Evolutionary conservation across 2,888 invertebrate genomes (phyloP).

Genomic region (Eulithis prunata): DNA sequence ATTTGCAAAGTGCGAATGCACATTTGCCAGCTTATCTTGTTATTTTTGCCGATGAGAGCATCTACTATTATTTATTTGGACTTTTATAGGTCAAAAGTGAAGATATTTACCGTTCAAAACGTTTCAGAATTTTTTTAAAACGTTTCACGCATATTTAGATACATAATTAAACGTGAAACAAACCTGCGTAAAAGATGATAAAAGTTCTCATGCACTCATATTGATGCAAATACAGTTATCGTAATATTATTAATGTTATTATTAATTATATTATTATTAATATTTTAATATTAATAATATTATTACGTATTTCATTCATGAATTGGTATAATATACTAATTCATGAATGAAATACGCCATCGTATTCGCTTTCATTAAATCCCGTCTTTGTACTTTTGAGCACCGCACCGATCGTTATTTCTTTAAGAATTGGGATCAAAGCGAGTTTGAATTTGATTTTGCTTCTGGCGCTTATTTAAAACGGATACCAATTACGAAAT

Average conservation of each 20-base stretch:
- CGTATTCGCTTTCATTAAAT: background rate
- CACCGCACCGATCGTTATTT: background rate
- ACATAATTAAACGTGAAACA: too few species aligned
- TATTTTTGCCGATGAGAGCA: background rate
- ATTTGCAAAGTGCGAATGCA: slow-evolving; percentile 7
- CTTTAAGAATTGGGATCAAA: background rate
- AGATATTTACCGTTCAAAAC: too few species aligned
- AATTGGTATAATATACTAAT: background rate
- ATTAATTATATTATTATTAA: too few species aligned
- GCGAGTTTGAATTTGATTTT: background rate
- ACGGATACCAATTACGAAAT: slow-evolving; percentile 14
- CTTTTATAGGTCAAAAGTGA: too few species aligned
- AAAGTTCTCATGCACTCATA: background rate
- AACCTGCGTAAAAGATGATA: too few species aligned
- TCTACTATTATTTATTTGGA: too few species aligned
- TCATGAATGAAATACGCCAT: background rate
- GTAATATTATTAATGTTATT: too few species aligned
- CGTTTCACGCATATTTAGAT: too few species aligned
- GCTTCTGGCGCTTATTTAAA: slow-evolving; percentile 2
- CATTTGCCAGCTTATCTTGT: slow-evolving; percentile 2
- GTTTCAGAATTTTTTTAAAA: too few species aligned
- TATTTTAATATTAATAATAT: too few species aligned
- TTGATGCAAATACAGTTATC: background rate
- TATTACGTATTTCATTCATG: background rate
- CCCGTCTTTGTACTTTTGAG: background rate